Evolutionary conservation across 1,140 invertebrate genomes (phyloP).

Genomic region (Solen grandis): DNA sequence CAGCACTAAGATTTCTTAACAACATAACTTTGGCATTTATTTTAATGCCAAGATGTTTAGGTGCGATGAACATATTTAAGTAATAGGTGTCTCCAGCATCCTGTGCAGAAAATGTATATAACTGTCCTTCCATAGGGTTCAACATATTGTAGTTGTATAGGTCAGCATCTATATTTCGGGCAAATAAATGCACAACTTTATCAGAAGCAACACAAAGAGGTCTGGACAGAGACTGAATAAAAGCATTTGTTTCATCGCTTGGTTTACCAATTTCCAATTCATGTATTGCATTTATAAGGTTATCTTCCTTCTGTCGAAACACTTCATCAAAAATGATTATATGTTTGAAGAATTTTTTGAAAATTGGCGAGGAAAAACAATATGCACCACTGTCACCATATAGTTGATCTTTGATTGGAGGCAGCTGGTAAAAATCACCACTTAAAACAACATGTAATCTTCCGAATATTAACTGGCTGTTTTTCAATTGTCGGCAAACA

Average conservation of each 20-base stretch:
- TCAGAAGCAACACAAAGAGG: not conserved
- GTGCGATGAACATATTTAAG: not conserved
- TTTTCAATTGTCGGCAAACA: not conserved
- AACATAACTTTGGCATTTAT: not conserved
- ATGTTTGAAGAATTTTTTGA: not conserved
- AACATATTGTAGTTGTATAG: conserved; percentile 3
- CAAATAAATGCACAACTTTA: not conserved
- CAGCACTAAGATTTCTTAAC: not conserved
- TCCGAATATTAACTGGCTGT: not conserved
- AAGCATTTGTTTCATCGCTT: not conserved
- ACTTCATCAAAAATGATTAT: not conserved
- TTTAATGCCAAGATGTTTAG: not conserved
- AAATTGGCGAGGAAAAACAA: not conserved
- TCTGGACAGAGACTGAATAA: not conserved
- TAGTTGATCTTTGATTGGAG: conserved; percentile 6
- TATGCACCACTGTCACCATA: not conserved
- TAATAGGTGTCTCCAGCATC: conserved; percentile 13
- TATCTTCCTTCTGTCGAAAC: not conserved
- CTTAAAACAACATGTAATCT: not conserved
- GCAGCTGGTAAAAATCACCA: not conserved
- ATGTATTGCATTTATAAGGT: not conserved
- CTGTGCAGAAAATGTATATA: not conserved
- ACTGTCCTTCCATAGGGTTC: not conserved
- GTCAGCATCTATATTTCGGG: not conserved
- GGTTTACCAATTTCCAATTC: not conserved